Evolutionary conservation across 64 coral and sea anemone genomes (phyloP).

Genomic region (Acropora tenuis): DNA sequence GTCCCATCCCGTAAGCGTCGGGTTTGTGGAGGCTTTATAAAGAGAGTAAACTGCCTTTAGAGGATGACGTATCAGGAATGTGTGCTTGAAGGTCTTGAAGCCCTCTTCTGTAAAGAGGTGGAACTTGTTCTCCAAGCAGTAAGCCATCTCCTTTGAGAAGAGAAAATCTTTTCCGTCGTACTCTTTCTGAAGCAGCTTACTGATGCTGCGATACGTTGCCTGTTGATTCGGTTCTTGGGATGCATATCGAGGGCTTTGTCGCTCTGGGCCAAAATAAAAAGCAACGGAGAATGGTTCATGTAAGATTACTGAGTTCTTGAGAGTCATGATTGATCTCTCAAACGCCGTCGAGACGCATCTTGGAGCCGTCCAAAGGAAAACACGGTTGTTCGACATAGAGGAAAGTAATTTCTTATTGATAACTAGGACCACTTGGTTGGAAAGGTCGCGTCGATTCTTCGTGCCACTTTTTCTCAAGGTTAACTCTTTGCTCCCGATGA

Average conservation of each 20-base stretch:
- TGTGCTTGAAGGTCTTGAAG: slow-evolving; percentile 78
- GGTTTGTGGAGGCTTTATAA: slow-evolving; percentile 81
- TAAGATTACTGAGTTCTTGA: slow-evolving; percentile 79
- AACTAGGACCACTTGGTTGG: background rate
- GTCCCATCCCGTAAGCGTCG: slow-evolving; percentile 88
- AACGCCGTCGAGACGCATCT: slow-evolving; percentile 94
- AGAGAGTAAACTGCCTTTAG: slow-evolving; percentile 71
- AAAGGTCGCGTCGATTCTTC: background rate
- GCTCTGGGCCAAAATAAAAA: slow-evolving; percentile 89
- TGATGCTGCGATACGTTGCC: slow-evolving; percentile 54
- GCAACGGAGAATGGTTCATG: slow-evolving; percentile 86
- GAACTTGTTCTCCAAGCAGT: slow-evolving; percentile 82
- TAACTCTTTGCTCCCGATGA: background rate
- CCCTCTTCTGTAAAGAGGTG: slow-evolving; percentile 80
- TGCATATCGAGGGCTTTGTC: slow-evolving; percentile 78
- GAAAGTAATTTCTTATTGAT: background rate
- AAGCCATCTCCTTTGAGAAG: slow-evolving; percentile 97
- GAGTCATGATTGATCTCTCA: slow-evolving; percentile 94
- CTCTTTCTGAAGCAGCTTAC: slow-evolving; percentile 69
- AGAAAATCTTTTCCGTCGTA: slow-evolving; percentile 78
- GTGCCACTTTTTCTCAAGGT: background rate
- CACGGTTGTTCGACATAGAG: slow-evolving; percentile 58
- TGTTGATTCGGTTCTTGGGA: slow-evolving; percentile 44
- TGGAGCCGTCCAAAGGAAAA: slow-evolving; percentile 93
- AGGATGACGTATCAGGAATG: slow-evolving; percentile 86